Evolutionary conservation across 1,140 invertebrate genomes (phyloP), one percentile per base, ranked within the genome.

Genomic region (Thaumetopoea pityocampa): DNA sequence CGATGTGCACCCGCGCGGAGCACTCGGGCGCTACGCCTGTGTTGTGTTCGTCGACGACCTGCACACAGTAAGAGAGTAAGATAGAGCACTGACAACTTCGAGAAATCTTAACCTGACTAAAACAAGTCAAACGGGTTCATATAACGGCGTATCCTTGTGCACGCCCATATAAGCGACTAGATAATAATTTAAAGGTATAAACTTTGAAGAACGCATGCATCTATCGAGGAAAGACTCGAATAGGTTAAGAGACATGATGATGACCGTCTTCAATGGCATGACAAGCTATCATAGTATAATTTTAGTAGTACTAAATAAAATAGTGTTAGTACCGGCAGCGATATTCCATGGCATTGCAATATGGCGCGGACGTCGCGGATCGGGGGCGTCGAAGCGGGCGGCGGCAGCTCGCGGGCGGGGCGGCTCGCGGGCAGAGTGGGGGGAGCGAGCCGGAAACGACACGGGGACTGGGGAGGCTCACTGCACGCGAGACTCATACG

Each of bases 31-130:
- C 82, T 34, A 88, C 74, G 48, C 87, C 88, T 5, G 92, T 90
- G 45, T 89, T 89, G 45, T 92, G 91, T 66, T 94, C 92, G 62
- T 95, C 93, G 11, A 95, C 92, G 29, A 94, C 93, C 93, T 94
- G 70, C 29, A 43, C 24, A 17, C 28, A 32, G 17, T 11, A 5
- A 23, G 3, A 7, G 7, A 5, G 23, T 11, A 20, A 29, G 29
- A 40, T 7, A 1, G 7, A 6, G 1, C 3, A 29, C 9, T 30
- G 3, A 6, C 11, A 10, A 22, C 11, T 40, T 5, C n/a, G n/a
- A n/a, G 18, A 18, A n/a, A 22, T 23, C 7, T 15, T 22, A 24
- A 23, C 18, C 37, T 29, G 5, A n/a, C n/a, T n/a, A n/a, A 41
- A 14, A 41, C 18, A 18, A 26, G 18, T 11, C 8, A 11, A 19